Conservation (phyloP, 2,797 vertebrate species). For the Sebastes steindachneri region DNA sequence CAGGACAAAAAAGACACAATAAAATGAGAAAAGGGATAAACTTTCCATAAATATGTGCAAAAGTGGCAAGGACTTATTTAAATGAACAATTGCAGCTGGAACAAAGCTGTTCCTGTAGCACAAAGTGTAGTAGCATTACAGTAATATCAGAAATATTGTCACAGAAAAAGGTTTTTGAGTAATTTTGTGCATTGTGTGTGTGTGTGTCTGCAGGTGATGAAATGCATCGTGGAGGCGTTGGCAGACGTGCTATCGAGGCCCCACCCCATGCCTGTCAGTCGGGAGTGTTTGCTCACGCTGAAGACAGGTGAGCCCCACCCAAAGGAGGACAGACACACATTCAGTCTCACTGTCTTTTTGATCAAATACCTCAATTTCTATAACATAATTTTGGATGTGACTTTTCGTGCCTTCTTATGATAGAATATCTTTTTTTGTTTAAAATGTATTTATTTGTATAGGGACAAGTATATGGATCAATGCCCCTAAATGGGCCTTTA, state of each 20-base stretch:
- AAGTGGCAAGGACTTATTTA: too few species aligned
- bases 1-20: too few species aligned
- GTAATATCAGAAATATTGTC: background rate
- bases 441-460: background rate
- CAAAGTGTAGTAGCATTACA: background rate
- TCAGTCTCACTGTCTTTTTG: background rate
- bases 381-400: too few species aligned
- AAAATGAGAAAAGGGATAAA: too few species aligned
- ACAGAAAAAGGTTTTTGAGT: background rate
- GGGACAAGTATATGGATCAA: background rate
- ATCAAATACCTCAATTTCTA: background rate
- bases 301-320: conserved; percentile 84
- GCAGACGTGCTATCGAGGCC: conserved; percentile 91
- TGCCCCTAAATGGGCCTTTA: background rate
- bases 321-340: background rate
- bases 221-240: conserved; percentile 94
- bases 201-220: conserved; percentile 88
- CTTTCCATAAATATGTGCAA: too few species aligned
- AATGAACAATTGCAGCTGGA: too few species aligned
- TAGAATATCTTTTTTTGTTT: background rate
- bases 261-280: conserved; percentile 86
- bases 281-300: conserved; percentile 89
- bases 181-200: background rate
- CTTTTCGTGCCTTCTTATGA: background rate
- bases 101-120: too few species aligned